phyloP scores from a whole-genome alignment of 1,140 invertebrate genomes.

The Latrodectus geometricus region DNA sequence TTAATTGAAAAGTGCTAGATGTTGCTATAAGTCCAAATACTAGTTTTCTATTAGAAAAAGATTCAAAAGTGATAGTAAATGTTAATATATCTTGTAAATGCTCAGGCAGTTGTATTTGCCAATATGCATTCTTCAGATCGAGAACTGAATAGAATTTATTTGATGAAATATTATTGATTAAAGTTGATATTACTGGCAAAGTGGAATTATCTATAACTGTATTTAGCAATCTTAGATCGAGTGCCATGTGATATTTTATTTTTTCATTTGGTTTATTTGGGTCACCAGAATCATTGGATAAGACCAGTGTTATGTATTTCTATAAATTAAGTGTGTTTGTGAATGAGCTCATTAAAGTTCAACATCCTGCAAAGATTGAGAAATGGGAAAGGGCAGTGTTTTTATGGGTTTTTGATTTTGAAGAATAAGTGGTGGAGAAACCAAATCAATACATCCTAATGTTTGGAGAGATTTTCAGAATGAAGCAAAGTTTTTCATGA shows the following conservation, averaged over 20 bases:
- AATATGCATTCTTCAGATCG: background rate
- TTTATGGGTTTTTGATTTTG: too few relatives aligned
- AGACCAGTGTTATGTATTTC: background rate
- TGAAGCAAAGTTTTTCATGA: too few relatives aligned
- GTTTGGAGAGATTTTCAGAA: too few relatives aligned
- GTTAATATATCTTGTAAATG: background rate
- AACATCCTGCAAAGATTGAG: too few relatives aligned
- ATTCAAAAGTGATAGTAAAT: background rate
- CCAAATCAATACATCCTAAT: too few relatives aligned
- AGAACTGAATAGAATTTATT: background rate
- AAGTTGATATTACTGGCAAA: background rate
- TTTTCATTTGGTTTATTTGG: background rate
- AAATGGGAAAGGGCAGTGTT: too few relatives aligned
- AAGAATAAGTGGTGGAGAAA: too few relatives aligned
- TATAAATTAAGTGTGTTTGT: background rate
- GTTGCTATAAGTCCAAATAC: background rate
- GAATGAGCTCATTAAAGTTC: background rate
- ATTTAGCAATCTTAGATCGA: background rate
- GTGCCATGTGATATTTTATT: background rate
- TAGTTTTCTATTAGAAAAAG: background rate
- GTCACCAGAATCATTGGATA: background rate
- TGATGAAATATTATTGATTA: background rate
- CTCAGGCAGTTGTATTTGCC: background rate
- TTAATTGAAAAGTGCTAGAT: background rate
- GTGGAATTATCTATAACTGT: background rate